Evolutionary conservation across 2,113 vertebrate species (phyloP), one percentile per base, ranked within the genome.

Genomic region (Megatriorchis doriae): DNA sequence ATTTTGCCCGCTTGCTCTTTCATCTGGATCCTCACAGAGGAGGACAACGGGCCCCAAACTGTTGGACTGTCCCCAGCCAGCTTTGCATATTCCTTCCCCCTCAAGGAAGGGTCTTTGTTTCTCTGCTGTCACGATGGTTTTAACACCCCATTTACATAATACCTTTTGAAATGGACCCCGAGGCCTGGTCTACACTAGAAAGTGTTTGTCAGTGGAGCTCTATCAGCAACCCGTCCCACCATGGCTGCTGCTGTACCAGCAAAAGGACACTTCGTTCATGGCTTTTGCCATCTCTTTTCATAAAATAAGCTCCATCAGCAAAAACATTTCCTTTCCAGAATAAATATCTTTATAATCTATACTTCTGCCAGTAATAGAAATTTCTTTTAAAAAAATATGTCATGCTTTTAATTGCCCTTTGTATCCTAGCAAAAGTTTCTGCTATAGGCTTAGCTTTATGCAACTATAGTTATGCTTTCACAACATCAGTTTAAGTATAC

Each of bases 41-140:
- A 81, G 22, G 66, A 85, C 62, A 45, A 84, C 13, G 1, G 14
- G 53, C 34, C 36, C 43, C 56, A 79, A 79, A 93, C 7, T 36
- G 15, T 13, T 95, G 81, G 84, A 80, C 19, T 16, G 11, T 62
- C 45, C 48, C 70, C 90, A 86, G 40, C 6, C 38, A 42, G 19
- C 66, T 96, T 94, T 93, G 74, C 81, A 81, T 83, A 80, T 88
- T 93, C 45, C 29, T 96, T 73, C 27, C 13, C 74, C 90, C 74
- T 68, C 53, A 53, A 92, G 81, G 79, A 88, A 73, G 0, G 2
- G 45, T 86, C 62, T 88, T 93, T 94, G 75, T 93, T 92, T 82
- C 74, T 87, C 79, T 83, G 74, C 50, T 96, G 90, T 92, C 67
- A 88, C 3, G 21, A 59, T 12, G 66, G 38, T 47, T 97, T 96